Percentiles rank a stretch among this genome's conserved stretches.
Conservation (phyloP, 2,113 vertebrate genomes). For the Callithrix jacchus region DNA sequence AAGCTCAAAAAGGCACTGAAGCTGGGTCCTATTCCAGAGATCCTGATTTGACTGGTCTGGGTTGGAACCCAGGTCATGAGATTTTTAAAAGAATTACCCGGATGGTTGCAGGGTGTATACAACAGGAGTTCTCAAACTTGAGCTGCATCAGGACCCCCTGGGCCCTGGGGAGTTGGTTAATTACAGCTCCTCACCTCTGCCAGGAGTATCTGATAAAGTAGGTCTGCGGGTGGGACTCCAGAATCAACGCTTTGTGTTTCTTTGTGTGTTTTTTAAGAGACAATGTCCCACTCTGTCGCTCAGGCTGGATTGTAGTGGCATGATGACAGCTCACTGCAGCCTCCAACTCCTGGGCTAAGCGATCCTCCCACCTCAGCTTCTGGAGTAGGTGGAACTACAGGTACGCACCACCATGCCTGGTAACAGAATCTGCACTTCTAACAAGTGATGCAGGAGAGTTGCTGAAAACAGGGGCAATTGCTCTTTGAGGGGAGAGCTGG, state of each 20-base stretch:
- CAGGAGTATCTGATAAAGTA: background rate
- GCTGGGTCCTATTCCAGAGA: background rate
- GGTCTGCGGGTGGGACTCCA: background rate
- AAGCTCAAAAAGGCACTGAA: background rate
- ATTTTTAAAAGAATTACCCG: background rate
- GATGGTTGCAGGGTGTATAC: background rate
- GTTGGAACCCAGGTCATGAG: background rate
- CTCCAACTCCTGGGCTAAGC: background rate
- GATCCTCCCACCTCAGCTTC: background rate
- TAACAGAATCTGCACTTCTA: background rate
- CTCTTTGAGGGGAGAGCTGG: background rate
- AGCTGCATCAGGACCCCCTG: background rate
- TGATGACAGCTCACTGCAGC: too few relatives aligned
- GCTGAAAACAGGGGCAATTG: background rate
- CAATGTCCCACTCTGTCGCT: background rate
- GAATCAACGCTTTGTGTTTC: background rate
- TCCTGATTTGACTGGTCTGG: background rate
- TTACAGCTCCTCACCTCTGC: fast-evolving
- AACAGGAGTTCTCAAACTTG: background rate
- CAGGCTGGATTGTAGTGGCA: too few relatives aligned
- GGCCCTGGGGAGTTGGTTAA: too few relatives aligned
- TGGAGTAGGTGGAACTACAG: background rate
- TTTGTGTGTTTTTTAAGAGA: background rate
- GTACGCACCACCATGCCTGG: background rate
- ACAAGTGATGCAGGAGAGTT: too few relatives aligned